Conservation (phyloP, 2,888 invertebrate genomes). For the Molanna angustata region DNA sequence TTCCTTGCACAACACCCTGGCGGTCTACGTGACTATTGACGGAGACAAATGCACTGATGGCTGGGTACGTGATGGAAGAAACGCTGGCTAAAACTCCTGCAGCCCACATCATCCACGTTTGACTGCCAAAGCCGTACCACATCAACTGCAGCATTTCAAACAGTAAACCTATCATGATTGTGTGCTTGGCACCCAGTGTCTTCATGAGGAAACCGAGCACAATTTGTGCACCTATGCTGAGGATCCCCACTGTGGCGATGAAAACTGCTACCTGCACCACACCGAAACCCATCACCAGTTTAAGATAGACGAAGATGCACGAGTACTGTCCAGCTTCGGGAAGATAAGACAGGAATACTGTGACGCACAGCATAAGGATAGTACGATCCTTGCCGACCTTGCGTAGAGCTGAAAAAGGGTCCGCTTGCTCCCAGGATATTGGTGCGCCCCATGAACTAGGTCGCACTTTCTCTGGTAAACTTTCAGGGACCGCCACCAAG, state of each 20-base stretch:
- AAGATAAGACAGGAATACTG: slow-evolving; percentile 96
- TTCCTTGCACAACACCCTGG: slow-evolving; percentile 94
- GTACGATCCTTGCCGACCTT: slow-evolving; percentile 95
- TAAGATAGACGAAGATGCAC: slow-evolving; percentile 98
- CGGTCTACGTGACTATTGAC: slow-evolving; percentile 97
- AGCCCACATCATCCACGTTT: slow-evolving; percentile 99
- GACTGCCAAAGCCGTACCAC: slow-evolving; percentile 96
- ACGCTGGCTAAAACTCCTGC: slow-evolving; percentile 95
- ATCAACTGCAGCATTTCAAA: slow-evolving; percentile 97
- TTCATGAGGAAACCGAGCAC: slow-evolving; percentile 78
- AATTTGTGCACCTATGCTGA: slow-evolving; percentile 94
- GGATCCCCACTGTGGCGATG: slow-evolving; percentile 94
- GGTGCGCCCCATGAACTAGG: slow-evolving; percentile 81
- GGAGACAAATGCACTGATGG: slow-evolving; percentile 97
- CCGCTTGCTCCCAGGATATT: slow-evolving; percentile 97
- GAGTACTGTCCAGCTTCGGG: slow-evolving; percentile 99
- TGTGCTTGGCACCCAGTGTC: slow-evolving; percentile 90
- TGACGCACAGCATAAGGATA: slow-evolving; percentile 93
- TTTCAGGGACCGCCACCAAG: slow-evolving; percentile 96
- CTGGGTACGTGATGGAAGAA: slow-evolving; percentile 96
- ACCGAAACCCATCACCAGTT: slow-evolving; percentile 95
- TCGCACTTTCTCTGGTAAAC: slow-evolving; percentile 86
- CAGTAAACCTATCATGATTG: slow-evolving; percentile 93
- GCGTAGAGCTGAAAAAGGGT: slow-evolving; percentile 91
- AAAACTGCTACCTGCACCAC: slow-evolving; percentile 95